Conservation (phyloP, 2,797 vertebrate genomes). For the Aphelocoma californica region DNA sequence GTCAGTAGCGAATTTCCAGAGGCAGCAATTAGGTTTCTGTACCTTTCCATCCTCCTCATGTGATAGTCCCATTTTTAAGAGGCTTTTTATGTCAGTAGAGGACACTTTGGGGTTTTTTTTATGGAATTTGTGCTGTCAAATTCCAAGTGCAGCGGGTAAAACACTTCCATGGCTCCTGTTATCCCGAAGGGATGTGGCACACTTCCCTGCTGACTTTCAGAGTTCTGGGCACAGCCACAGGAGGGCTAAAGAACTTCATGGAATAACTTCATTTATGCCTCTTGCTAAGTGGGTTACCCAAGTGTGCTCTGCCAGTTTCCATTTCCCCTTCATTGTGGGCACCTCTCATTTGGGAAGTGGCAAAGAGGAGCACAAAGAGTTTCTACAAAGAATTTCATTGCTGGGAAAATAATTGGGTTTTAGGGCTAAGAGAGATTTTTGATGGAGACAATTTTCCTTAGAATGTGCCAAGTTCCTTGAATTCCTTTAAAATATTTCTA, state of each 20-base stretch:
- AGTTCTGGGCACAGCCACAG: slow-evolving; percentile 5
- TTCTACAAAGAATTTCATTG: background rate
- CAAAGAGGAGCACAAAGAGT: background rate
- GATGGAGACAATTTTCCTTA: background rate
- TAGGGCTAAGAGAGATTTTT: background rate
- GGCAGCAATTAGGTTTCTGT: background rate
- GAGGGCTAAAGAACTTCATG: slow-evolving; percentile 19
- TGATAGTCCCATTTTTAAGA: background rate
- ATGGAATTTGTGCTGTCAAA: background rate
- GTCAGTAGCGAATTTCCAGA: background rate
- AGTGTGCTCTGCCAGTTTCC: background rate
- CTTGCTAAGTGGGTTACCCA: background rate
- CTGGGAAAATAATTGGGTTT: background rate
- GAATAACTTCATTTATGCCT: background rate
- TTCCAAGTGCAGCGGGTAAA: background rate
- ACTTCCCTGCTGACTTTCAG: background rate
- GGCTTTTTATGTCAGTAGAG: background rate
- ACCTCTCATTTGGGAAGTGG: background rate
- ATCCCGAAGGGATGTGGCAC: slow-evolving; percentile 12
- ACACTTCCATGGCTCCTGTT: background rate
- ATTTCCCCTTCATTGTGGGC: background rate
- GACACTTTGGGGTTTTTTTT: background rate
- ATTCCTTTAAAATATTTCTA: background rate
- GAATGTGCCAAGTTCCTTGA: background rate
- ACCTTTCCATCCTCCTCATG: background rate